A percentile compares a stretch with the other conserved stretches of the same genome.
Conservation (phyloP, 1,140 invertebrate species). For the Cherax quadricarinatus region DNA sequence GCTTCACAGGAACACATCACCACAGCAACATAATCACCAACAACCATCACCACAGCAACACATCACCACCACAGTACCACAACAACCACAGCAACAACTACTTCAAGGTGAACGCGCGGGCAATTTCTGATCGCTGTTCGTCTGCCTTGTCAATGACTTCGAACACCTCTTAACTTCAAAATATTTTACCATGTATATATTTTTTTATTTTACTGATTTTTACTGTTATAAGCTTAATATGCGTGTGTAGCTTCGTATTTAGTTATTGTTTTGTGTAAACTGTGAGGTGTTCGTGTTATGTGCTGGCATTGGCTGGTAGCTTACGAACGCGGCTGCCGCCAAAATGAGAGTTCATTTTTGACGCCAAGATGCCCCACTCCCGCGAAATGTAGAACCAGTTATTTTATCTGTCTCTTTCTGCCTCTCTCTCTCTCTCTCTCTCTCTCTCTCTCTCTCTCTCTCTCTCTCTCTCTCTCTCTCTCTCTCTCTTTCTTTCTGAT, state of each 20-base stretch:
- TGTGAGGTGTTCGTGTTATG: background rate
- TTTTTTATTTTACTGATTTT: background rate
- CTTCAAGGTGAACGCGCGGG: constrained; percentile 3
- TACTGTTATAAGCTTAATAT: background rate
- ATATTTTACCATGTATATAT: background rate
- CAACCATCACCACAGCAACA: background rate
- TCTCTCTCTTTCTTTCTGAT: background rate
- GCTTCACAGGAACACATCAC: background rate
- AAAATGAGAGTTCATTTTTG: background rate
- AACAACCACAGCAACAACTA: background rate
- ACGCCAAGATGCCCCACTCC: background rate
- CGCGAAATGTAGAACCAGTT: background rate
- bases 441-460: background rate
- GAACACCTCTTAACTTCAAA: background rate
- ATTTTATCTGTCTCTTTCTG: background rate
- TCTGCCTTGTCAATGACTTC: background rate
- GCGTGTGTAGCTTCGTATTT: background rate
- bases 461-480: background rate
- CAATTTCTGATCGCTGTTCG: background rate
- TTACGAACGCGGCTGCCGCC: background rate
- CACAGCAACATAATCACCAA: background rate
- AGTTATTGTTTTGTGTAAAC: background rate
- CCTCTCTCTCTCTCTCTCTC: background rate
- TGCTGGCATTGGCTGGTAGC: too few relatives aligned
- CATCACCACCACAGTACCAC: background rate